Base-by-base conservation (phyloP, 2,113 vertebrate species). In the Amphiprion ocellaris region DNA sequence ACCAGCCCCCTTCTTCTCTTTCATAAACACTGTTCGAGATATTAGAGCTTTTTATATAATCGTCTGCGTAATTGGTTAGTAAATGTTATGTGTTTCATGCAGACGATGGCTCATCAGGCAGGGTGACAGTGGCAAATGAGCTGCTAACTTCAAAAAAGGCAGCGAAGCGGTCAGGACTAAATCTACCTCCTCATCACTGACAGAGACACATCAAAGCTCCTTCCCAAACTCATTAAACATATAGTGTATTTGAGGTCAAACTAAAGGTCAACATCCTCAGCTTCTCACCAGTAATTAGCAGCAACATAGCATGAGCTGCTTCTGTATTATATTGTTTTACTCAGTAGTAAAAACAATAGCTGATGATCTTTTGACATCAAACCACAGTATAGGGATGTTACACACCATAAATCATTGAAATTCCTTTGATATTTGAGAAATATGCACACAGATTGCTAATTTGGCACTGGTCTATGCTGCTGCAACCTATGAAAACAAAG, bases 211-310 rank as follows among this genome's bases (percentile, higher is more conserved):
- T 70, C 49, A 74, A 73, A 82, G 81, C 58, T 30, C 15, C 70
- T 78, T 75, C 28, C 69, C 61, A 69, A 47, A 79, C 67, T 83
- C 81, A 77, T 79, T 69, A 63, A 26, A 54, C 58, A 49, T 47
- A 64, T 55, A 66, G 11, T 28, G 16, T 37, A n/a, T 49, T 30
- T 56, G 37, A 61, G 70, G 66, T 69, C 74, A 60, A 21, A 73
- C 14, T 44, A 28, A 7, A 30, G 41, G 65, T 50, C 49, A 47
- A 24, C 55, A 65, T 52, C 14, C 44, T 17, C 41, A 49, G 59
- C 50, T 41, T 69, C 30, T 49, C 26, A 49, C n/a, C 16, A 39
- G 23, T 64, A 68, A 79, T 74, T 53, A 75, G 69, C 46, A 41
- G 24, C 30, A 33, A 15, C 49, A 23, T 9, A 74, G 28, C 12